A percentile compares a stretch with the other conserved stretches of the same genome.
Conservation (phyloP, 2,888 invertebrate genomes). For the Mimumesa dahlbomi region DNA sequence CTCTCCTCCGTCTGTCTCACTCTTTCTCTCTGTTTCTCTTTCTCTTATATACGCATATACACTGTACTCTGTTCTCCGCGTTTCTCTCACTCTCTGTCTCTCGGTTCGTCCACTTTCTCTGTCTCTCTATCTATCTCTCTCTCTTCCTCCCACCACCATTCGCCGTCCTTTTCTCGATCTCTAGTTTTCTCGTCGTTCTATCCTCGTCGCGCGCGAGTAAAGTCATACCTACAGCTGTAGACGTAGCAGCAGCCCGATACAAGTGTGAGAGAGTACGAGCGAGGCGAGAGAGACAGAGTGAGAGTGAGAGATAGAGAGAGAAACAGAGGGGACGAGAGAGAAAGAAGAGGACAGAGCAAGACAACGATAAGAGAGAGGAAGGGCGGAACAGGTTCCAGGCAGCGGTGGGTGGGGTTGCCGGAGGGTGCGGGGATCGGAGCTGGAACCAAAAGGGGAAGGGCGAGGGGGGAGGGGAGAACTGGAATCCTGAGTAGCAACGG, state of each 20-base stretch:
- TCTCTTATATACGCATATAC: conserved; percentile 28
- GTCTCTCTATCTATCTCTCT: conserved; percentile 17
- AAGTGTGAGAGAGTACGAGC: conserved; percentile 29
- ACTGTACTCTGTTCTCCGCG: conserved; percentile 20
- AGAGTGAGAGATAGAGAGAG: conserved; percentile 23
- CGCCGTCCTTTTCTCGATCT: conserved; percentile 16
- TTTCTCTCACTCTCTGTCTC: conserved; percentile 24
- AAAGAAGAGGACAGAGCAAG: conserved; percentile 50
- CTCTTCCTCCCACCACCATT: conserved; percentile 17
- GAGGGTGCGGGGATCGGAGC: conserved; percentile 64
- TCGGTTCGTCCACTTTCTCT: conserved; percentile 5
- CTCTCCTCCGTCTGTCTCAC: conserved; percentile 15
- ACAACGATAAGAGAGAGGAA: conserved; percentile 64
- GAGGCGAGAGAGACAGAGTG: conserved; percentile 4
- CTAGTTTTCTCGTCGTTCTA: conserved; percentile 24
- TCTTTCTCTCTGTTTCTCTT: conserved; percentile 25
- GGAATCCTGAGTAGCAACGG: conserved; percentile 80
- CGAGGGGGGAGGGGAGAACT: conserved; percentile 73
- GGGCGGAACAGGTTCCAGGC: conserved; percentile 76
- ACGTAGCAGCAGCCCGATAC: conserved; percentile 52
- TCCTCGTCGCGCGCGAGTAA: conserved; percentile 51
- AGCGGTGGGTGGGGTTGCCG: conserved; percentile 70
- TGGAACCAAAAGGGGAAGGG: conserved; percentile 51
- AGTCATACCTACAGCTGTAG: conserved; percentile 51
- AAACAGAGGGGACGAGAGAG: conserved; percentile 38